Percentiles rank a stretch among this genome's conserved stretches.
phyloP scores from a whole-genome alignment of 2,888 invertebrate genomes.

The Cosmia pyralina region DNA sequence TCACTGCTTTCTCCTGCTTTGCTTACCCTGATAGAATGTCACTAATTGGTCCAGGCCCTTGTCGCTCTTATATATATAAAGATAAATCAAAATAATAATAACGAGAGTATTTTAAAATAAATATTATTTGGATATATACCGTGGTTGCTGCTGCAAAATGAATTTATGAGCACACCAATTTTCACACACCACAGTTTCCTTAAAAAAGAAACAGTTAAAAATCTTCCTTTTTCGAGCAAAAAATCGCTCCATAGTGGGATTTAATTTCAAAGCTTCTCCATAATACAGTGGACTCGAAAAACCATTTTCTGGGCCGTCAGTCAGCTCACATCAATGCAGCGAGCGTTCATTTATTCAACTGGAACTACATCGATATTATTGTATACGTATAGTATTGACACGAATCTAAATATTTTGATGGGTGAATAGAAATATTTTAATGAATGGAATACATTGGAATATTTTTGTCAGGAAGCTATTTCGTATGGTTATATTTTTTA shows the following conservation, averaged over 20 bases:
- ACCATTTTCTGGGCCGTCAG: constrained; percentile 65
- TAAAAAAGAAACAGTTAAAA: constrained; percentile 21
- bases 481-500: neutral
- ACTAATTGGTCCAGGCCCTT: neutral
- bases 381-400: constrained; percentile 35
- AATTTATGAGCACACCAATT: constrained; percentile 25
- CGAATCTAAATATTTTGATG: constrained; percentile 55
- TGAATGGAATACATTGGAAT: constrained; percentile 17
- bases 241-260: constrained; percentile 42
- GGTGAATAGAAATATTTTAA: constrained; percentile 47
- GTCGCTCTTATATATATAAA: no score
- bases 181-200: constrained; percentile 17
- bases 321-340: constrained; percentile 56
- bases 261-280: constrained; percentile 53
- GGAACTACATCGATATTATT: constrained; percentile 40
- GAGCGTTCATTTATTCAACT: constrained; percentile 62
- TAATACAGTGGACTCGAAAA: constrained; percentile 56
- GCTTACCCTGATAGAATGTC: neutral
- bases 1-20: neutral
- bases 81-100: no score
- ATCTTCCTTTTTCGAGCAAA: constrained; percentile 12
- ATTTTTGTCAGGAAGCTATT: neutral
- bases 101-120: neutral
- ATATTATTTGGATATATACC: neutral
- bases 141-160: neutral